Base-by-base conservation (phyloP, 2,888 invertebrate genomes). In the Mechanitis mazaeus region DNA sequence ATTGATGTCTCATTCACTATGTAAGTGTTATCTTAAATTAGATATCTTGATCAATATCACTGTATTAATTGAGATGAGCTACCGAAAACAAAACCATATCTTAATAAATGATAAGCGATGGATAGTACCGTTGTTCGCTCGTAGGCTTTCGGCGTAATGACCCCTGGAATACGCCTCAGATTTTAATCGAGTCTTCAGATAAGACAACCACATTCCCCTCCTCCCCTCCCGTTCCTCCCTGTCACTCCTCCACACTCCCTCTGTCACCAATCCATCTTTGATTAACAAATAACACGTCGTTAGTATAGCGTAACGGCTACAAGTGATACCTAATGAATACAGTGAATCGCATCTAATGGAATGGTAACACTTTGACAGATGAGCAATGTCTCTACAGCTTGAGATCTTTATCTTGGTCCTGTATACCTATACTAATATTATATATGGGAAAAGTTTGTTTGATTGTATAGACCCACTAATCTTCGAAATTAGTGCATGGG, bases 41-140 rank as follows among this genome's bases (percentile, higher is more conserved):
- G 45, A 64, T 66, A 56, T 64, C 33, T 12, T 20, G 56, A 66
- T 60, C 64, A 56, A 54, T 64, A 64, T 64, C 64, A 56, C 57
- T 46, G 56, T 63, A 64, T 66, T 64, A 61, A 66, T 68, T 66
- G 64, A 60, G 42, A 45, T 28, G 38, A 54, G 66, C 66, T 68
- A 64, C 64, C 56, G 72, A 71, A 72, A 72, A 74, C 79, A 77
- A 75, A 77, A 75, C 57, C 60, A 63, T 61, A 76, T 74, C 73
- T 59, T 57, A 61, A 64, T 64, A 59, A 54, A n/a, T 63, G 57
- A 62, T 57, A 61, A 64, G 63, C 64, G 69, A 70, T 69, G 71
- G 73, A 68, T 68, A 70, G 68, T 82, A 81, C 83, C 82, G 83
- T 83, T 83, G 81, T 60, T 71, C 67, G 66, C 60, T 66, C 64